Conservation (phyloP, 2,888 invertebrate species). For the Pyrrhia umbra region DNA sequence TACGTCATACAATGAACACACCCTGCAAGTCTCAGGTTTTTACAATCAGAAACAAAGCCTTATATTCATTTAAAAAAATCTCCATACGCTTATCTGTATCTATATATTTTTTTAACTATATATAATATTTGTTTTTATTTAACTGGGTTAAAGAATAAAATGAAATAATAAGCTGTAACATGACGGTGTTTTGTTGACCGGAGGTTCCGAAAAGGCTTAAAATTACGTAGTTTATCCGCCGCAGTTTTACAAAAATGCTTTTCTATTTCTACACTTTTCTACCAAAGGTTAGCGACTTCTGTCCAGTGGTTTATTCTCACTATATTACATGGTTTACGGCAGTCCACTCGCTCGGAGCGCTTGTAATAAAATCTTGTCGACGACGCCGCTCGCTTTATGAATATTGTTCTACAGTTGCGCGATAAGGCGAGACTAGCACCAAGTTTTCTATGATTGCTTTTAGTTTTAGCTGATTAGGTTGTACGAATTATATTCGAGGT, state of each 20-base stretch:
- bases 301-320: conserved; percentile 76
- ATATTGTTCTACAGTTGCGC: conserved; percentile 77
- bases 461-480: conserved; percentile 19
- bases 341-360: conserved; percentile 74
- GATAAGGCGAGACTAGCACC: conserved; percentile 78
- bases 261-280: neutral
- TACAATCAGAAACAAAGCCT: too few species aligned
- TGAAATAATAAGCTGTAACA: too few species aligned
- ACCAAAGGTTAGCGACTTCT: conserved; percentile 67
- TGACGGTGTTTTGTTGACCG: too few species aligned
- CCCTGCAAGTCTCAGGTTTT: too few species aligned
- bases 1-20: too few species aligned
- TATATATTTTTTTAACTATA: too few species aligned
- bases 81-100: too few species aligned
- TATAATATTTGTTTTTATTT: too few species aligned
- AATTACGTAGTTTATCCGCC: conserved; percentile 6
- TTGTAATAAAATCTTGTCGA: conserved; percentile 87
- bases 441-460: conserved; percentile 61
- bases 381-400: conserved; percentile 80
- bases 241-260: neutral
- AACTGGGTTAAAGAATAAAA: too few species aligned
- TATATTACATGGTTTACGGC: conserved; percentile 77
- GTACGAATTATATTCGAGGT: neutral
- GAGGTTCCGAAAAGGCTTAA: too few species aligned
- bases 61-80: too few species aligned